These are phyloP conservation scores for Gymnothorax javanicus DNA, from an alignment of 2,797 vertebrate species.

Conservation along the genomic window DNA sequence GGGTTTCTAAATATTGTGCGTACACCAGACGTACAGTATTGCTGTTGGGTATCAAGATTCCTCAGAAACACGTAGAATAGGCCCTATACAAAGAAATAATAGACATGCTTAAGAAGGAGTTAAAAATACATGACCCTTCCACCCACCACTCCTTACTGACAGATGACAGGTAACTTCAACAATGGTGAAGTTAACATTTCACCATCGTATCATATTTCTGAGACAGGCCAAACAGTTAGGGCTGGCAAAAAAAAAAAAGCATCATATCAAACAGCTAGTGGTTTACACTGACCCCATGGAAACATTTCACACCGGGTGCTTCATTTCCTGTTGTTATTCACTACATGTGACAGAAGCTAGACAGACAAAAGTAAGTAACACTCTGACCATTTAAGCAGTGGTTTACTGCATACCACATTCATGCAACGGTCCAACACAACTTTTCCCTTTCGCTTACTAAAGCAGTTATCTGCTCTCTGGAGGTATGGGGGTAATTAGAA, in stretches of 20 bases:
- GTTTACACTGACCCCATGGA: constrained; percentile 3
- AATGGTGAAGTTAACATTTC: neutral
- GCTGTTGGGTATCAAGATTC: constrained; percentile 31
- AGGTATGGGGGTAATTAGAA: neutral
- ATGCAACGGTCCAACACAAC: constrained; percentile 46
- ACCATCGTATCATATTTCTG: neutral
- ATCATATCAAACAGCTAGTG: neutral
- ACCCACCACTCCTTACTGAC: neutral
- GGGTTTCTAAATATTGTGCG: neutral
- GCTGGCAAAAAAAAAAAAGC: too few relatives aligned
- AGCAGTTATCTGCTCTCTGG: constrained; percentile 28
- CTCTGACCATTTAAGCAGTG: constrained; percentile 25
- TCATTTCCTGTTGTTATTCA: constrained; percentile 40
- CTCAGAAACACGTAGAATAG: neutral
- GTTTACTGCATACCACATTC: constrained; percentile 46
- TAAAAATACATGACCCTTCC: neutral
- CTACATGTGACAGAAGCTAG: constrained; percentile 29
- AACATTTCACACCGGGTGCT: too few relatives aligned
- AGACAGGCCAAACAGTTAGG: neutral
- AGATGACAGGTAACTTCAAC: neutral
- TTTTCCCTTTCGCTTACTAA: constrained; percentile 13
- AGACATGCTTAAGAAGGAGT: neutral
- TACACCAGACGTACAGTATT: neutral
- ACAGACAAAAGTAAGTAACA: constrained; percentile 11
- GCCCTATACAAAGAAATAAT: neutral